Base-by-base conservation (phyloP, 2,797 vertebrate species). In the Antennarius maculatus region DNA sequence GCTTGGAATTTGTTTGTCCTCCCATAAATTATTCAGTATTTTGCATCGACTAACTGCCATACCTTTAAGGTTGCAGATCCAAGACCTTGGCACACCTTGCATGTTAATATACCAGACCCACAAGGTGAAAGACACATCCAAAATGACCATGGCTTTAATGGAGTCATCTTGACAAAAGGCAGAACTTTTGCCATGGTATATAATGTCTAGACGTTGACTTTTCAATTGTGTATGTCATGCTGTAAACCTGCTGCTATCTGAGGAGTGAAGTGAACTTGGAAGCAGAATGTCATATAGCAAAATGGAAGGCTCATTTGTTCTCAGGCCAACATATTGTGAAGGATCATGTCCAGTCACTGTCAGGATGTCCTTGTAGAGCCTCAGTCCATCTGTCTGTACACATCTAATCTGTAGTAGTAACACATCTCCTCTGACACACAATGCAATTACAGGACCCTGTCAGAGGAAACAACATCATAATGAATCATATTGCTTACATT, bases 11-110 rank as follows among this genome's bases (percentile, higher is more conserved):
- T 90, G 88, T 93, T 93, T 92, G 87, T 88, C 83, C 87, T 87
- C 87, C 83, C 72, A 94, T 94, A 94, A 93, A 94, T 94, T 90
- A 94, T 94, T 94, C 93, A 94, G 91, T 88, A 89, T 92, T 93
- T 92, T 92, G 88, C 92, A 94, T 94, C 84, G 92, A 94, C 91
- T 93, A 92, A 88, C 91, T 93, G 93, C 92, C 93, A 92, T 92
- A 91, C 88, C 88, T 92, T 92, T 93, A 93, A 92, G 88, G 90
- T 91, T 88, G 85, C 78, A 60, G 78, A 90, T 91, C 88, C 58
- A 71, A 83, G 91, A 89, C 91, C 92, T 88, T 86, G 85, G 83
- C 83, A 85, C 88, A 88, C 89, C 86, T 89, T 89, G 92, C 90
- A 94, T 93, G 86, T 91, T 92, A 93, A 94, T 92, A 72, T 5